Percentiles rank a stretch among this genome's conserved stretches.
Evolutionary conservation across 2,888 invertebrate species (phyloP).

Genomic region (Synanthedon formicaeformis): DNA sequence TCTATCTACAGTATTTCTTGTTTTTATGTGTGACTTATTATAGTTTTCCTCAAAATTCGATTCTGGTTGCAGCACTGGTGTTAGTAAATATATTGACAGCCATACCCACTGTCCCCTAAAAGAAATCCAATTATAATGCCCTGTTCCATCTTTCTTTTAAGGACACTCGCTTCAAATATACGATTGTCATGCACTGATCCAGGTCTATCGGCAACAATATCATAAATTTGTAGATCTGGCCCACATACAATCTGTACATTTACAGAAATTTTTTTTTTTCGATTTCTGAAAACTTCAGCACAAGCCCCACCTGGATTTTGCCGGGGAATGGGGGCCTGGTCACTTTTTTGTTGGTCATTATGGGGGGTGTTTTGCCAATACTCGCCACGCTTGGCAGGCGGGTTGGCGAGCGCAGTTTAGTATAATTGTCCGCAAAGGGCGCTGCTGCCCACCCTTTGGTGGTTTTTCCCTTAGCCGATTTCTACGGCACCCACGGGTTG

Average conservation of each 20-base stretch:
- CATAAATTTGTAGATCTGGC: constrained; percentile 2
- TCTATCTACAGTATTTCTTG: constrained; percentile 2
- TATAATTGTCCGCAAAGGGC: too few species aligned
- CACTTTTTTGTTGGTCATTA: too few species aligned
- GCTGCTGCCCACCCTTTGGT: too few species aligned
- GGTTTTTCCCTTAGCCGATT: too few species aligned
- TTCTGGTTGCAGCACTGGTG: not conserved
- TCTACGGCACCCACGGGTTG: too few species aligned
- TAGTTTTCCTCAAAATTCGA: constrained; percentile 2
- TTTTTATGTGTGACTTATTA: constrained; percentile 4
- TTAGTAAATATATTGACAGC: not conserved
- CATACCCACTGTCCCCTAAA: not conserved
- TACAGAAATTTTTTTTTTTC: not conserved
- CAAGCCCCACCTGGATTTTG: not conserved
- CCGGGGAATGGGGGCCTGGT: constrained; percentile 1
- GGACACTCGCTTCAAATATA: not conserved
- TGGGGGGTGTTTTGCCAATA: too few species aligned
- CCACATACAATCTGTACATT: constrained; percentile 1
- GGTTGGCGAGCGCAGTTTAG: too few species aligned
- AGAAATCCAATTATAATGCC: constrained; percentile 1
- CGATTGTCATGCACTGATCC: not conserved
- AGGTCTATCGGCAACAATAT: constrained; percentile 3
- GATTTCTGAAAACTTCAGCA: not conserved
- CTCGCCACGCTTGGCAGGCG: too few species aligned
- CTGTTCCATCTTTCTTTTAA: not conserved